phyloP scores from a whole-genome alignment of 2,888 invertebrate species.

The Tricholauxania praeusta region DNA sequence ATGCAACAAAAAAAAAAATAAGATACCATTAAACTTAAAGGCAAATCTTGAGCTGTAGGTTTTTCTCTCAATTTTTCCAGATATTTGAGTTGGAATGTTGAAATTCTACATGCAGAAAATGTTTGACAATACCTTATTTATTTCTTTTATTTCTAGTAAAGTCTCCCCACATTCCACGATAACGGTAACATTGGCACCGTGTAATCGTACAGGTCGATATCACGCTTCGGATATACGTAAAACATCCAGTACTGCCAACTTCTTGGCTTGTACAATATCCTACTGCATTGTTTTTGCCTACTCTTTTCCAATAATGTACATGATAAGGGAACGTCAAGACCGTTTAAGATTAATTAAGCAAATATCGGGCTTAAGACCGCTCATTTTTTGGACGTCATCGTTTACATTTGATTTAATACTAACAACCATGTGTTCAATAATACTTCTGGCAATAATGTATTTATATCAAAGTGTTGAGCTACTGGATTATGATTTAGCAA shows the following conservation, averaged over 20 bases:
- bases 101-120: no score
- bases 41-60: no score
- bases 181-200: slow-evolving; percentile 46
- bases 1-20: no score
- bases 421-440: background rate
- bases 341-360: slow-evolving; percentile 48
- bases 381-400: slow-evolving; percentile 32
- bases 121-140: no score
- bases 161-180: slow-evolving; percentile 46
- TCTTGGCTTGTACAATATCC: slow-evolving; percentile 46
- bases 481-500: background rate
- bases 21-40: no score
- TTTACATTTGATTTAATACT: slow-evolving; percentile 37
- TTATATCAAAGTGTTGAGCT: background rate
- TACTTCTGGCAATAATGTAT: background rate
- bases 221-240: background rate
- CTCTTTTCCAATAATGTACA: slow-evolving; percentile 35
- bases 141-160: background rate
- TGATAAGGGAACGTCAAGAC: slow-evolving; percentile 39
- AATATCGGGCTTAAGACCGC: slow-evolving; percentile 46
- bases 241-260: slow-evolving; percentile 38
- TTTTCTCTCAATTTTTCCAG: no score
- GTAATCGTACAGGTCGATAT: slow-evolving; percentile 40
- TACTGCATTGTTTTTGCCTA: slow-evolving; percentile 46
- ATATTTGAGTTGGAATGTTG: no score